phyloP scores from a whole-genome alignment of 2,797 vertebrate species.

The Darevskia nairensis region DNA sequence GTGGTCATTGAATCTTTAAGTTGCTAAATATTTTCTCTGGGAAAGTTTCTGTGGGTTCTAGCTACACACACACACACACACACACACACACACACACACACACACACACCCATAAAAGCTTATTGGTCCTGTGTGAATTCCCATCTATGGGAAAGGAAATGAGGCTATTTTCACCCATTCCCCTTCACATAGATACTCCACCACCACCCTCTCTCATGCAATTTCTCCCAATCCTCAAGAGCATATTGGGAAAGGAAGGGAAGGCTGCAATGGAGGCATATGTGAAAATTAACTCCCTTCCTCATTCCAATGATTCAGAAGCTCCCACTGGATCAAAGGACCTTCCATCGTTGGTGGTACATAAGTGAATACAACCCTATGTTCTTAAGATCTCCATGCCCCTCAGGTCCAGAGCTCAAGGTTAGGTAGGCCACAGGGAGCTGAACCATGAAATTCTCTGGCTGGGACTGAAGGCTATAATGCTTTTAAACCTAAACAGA shows the following conservation, averaged over 20 bases:
- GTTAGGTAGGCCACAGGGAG: not conserved
- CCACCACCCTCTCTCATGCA: no score
- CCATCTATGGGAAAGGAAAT: no score
- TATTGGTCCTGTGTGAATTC: no score
- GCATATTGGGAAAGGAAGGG: not conserved
- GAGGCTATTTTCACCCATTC: no score
- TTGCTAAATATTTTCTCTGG: not conserved
- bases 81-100: no score
- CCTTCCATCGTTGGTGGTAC: not conserved
- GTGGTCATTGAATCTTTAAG: not conserved
- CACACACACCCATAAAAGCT: no score
- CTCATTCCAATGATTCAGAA: not conserved
- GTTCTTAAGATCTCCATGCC: no score
- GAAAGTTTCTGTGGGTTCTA: no score
- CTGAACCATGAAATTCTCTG: not conserved
- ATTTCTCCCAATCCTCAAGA: not conserved
- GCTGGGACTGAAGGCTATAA: not conserved
- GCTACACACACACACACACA: no score
- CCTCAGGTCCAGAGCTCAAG: not conserved
- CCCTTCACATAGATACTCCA: no score
- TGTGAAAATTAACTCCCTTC: not conserved
- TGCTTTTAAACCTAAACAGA: not conserved
- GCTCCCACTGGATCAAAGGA: not conserved
- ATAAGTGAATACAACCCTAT: no score
- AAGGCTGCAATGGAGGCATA: not conserved